Conservation (phyloP, 2,888 invertebrate species). For the Hydraecia micacea region DNA sequence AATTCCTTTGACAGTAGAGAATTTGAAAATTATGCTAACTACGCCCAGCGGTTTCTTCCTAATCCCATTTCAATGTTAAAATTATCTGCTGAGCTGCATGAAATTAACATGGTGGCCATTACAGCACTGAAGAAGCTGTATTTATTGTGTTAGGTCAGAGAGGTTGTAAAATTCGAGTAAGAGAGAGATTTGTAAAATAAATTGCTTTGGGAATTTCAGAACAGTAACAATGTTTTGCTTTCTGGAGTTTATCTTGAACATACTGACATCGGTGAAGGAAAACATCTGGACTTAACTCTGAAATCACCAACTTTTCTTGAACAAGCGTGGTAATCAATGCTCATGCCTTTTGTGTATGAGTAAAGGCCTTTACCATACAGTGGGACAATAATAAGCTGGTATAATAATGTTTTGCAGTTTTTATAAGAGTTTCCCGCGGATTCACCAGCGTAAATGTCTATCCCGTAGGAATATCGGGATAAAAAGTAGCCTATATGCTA, state of each 20-base stretch:
- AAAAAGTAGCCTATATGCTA: too few relatives aligned
- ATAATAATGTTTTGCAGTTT: too few relatives aligned
- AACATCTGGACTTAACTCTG: background rate
- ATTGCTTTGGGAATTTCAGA: background rate
- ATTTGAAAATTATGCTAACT: constrained; percentile 72
- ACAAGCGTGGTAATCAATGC: background rate
- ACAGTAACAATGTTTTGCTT: background rate
- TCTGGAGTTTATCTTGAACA: background rate
- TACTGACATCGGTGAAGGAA: background rate
- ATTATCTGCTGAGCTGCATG: constrained; percentile 59
- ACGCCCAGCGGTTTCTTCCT: constrained; percentile 61
- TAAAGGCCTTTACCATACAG: too few relatives aligned
- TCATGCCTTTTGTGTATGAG: background rate
- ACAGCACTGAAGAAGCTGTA: constrained; percentile 44
- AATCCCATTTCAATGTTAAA: constrained; percentile 70
- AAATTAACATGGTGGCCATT: constrained; percentile 63
- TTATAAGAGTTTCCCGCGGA: too few relatives aligned
- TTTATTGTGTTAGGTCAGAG: constrained; percentile 49
- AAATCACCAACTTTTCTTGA: background rate
- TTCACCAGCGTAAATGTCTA: too few relatives aligned
- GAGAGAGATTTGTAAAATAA: background rate
- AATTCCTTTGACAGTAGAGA: constrained; percentile 66
- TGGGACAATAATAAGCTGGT: background rate
- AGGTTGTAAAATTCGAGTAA: background rate
- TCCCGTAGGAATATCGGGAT: too few relatives aligned